Conservation (phyloP, 2,888 invertebrate genomes). For the Catocala nupta region DNA sequence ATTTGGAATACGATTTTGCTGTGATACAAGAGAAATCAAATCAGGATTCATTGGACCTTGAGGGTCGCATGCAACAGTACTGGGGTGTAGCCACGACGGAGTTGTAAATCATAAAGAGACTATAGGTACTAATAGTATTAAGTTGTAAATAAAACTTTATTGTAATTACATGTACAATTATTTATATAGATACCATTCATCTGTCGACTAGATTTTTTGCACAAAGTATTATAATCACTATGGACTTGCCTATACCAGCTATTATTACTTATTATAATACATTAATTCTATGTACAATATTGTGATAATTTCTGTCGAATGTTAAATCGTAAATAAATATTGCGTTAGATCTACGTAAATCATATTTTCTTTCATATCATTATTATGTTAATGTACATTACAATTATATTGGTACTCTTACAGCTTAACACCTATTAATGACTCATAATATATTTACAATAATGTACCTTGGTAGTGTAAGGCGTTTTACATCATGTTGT, state of each 20-base stretch:
- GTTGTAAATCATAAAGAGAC: constrained; percentile 80
- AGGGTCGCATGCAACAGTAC: constrained; percentile 95
- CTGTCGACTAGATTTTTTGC: constrained; percentile 86
- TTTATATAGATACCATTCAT: constrained; percentile 81
- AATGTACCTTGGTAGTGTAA: constrained; percentile 57
- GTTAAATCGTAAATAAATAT: constrained; percentile 62
- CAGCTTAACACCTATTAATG: constrained; percentile 38
- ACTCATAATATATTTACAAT: constrained; percentile 59
- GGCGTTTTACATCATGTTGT: constrained; percentile 58
- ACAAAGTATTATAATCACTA: constrained; percentile 82
- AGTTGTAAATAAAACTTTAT: constrained; percentile 81
- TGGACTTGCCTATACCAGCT: constrained; percentile 75
- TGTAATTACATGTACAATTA: constrained; percentile 71
- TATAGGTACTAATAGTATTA: constrained; percentile 35
- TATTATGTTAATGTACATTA: constrained; percentile 49
- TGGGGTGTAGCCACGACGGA: constrained; percentile 97
- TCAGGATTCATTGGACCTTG: constrained; percentile 92
- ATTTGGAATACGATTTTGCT: constrained; percentile 93
- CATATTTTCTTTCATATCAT: constrained; percentile 45
- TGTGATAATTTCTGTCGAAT: constrained; percentile 68
- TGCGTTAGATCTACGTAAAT: constrained; percentile 53
- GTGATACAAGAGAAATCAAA: constrained; percentile 93
- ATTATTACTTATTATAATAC: constrained; percentile 52
- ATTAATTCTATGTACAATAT: constrained; percentile 66
- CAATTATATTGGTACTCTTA: constrained; percentile 49